Conservation (phyloP, 2,888 invertebrate genomes). For the Ferrisia virgata region DNA sequence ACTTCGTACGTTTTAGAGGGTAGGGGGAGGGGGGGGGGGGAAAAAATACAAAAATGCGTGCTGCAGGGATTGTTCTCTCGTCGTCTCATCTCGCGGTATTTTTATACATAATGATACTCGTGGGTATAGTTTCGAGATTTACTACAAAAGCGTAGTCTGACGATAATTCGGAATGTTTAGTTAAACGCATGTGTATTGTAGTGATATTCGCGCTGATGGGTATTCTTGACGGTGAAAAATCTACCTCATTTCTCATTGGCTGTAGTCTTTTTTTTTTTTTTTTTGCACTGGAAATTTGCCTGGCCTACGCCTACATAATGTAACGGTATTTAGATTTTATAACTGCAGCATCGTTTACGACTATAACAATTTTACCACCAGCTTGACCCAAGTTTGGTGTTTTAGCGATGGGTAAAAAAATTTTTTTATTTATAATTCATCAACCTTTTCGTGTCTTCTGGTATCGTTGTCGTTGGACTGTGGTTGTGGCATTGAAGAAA, state of each 20-base stretch:
- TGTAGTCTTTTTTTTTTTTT: not conserved
- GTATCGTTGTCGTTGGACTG: too few relatives aligned
- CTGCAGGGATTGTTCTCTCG: not conserved
- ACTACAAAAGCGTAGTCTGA: not conserved
- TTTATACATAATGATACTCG: constrained; percentile 14
- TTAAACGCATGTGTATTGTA: constrained; percentile 7
- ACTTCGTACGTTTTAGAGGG: too few relatives aligned
- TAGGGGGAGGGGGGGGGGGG: too few relatives aligned
- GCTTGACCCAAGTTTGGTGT: not conserved
- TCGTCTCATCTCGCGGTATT: not conserved
- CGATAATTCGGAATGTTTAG: constrained; percentile 10
- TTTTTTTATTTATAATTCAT: not conserved
- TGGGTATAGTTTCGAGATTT: constrained; percentile 17
- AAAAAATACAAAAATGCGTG: not conserved
- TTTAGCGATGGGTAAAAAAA: not conserved
- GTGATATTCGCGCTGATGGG: constrained; percentile 17
- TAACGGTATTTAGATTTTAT: not conserved
- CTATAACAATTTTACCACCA: too few relatives aligned
- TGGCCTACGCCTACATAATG: not conserved
- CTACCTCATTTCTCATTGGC: not conserved
- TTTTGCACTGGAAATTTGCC: not conserved
- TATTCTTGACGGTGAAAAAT: constrained; percentile 9
- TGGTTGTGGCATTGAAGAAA: not conserved
- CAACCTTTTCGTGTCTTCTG: too few relatives aligned
- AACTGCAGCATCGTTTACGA: not conserved